Base-by-base conservation (phyloP, 92 coral and sea anemone species). In the Epizoanthus illoricatus region DNA sequence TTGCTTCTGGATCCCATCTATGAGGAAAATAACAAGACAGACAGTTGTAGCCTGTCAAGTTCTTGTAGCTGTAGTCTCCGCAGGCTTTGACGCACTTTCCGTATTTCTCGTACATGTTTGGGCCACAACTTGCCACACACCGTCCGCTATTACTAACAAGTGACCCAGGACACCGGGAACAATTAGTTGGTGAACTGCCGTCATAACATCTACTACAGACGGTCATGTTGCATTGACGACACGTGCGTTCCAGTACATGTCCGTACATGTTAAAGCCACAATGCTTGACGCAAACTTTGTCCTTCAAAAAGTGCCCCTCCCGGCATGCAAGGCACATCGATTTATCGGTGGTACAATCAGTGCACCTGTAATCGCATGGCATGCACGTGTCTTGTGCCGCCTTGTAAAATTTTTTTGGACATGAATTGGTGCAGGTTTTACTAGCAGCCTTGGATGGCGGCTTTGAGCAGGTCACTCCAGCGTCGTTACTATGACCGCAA, bases 261-360 rank as follows among this genome's bases (percentile, higher is more conserved):
- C 97, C 97, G 66, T 86, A 93, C 61, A 84, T 82, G n/a, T 82
- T 74, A 5, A 24, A 36, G 3, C 81, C 92, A 73, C 99, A 96
- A 24, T 84, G 84, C 6, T 64, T 65, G 11, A 91, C 90, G 71
- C 99, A 96, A 5, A 69, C 43, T 11, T 58, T 80, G 2, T 71
- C 84, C 41, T 88, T 90, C 42, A 85, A 61, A 74, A 90, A 91
- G 23, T 84, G 85, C 16, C 91, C 94, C 21, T 90, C 86, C n/a
- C 42, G 63, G 68, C 97, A 93, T 4, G 73, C 79, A 0, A 75
- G 45, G 52, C 97, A 93, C 10, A 76, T 88, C n/a, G 59, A 49
- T 36, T 81, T 67, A 18, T 73, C 84, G 20, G 89, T 90, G 7
- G 75, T 71, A 54, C 97, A 93, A 21, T 84, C 87, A 33, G 80